Conservation (phyloP, 2,113 vertebrate species). For the Raphicerus campestris region DNA sequence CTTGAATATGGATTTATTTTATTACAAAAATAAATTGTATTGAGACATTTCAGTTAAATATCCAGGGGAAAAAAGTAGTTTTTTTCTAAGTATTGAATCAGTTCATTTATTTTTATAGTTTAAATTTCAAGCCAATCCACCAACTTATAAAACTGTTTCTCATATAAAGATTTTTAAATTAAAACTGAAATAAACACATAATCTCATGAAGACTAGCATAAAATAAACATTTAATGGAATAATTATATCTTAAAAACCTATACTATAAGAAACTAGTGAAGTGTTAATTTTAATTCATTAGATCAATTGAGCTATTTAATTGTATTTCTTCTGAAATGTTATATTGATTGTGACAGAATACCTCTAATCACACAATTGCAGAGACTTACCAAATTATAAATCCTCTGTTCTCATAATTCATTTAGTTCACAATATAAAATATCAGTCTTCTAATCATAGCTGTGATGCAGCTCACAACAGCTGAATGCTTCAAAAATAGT, state of each 20-base stretch:
- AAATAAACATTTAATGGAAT: conserved; percentile 70
- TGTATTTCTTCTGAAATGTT: conserved; percentile 54
- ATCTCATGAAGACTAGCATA: conserved; percentile 42
- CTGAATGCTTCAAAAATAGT: not conserved
- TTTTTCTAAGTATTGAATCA: conserved; percentile 55
- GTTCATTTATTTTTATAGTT: conserved; percentile 69
- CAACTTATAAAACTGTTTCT: conserved; percentile 69
- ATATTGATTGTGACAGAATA: conserved; percentile 36
- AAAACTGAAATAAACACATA: conserved; percentile 73
- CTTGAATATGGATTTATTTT: not conserved
- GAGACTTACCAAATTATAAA: not conserved
- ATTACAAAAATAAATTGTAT: not conserved
- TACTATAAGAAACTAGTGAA: conserved; percentile 72
- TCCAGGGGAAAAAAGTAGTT: not conserved
- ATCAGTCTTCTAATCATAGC: not conserved
- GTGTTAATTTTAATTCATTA: conserved; percentile 70
- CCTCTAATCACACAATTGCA: conserved; percentile 50
- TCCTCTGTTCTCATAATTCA: not conserved
- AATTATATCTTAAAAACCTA: conserved; percentile 58
- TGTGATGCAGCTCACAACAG: not conserved
- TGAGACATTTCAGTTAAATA: not conserved
- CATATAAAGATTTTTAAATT: conserved; percentile 59
- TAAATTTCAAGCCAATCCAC: conserved; percentile 57
- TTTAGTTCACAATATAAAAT: not conserved
- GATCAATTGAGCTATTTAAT: conserved; percentile 56